Conservation (phyloP, 2,888 invertebrate genomes). For the Drosophila neotestacea region DNA sequence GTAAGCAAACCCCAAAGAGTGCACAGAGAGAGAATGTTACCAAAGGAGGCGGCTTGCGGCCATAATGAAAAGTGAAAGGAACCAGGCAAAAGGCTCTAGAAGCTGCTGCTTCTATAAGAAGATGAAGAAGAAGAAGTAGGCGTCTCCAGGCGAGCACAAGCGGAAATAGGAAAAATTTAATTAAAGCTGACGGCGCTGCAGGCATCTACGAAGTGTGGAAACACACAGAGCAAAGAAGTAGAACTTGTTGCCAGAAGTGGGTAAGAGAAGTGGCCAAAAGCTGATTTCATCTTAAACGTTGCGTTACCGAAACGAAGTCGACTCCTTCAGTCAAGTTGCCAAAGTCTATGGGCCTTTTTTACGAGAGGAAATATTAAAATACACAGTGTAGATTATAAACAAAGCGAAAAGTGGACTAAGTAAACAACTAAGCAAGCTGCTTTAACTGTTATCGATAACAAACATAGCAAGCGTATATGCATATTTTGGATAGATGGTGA, state of each 20-base stretch:
- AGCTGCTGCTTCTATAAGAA: background rate
- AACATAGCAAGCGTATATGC: background rate
- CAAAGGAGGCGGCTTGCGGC: conserved; percentile 21
- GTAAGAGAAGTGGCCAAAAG: conserved; percentile 41
- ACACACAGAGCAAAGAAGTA: conserved; percentile 20
- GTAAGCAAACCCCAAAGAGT: conserved; percentile 35
- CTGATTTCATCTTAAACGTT: conserved; percentile 57
- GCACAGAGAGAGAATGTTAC: conserved; percentile 11
- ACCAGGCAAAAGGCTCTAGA: conserved; percentile 20
- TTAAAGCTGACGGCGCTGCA: conserved; percentile 69
- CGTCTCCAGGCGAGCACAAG: conserved; percentile 34
- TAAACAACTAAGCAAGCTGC: background rate
- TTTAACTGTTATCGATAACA: conserved; percentile 3
- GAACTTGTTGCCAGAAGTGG: conserved; percentile 35
- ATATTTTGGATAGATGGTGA: background rate
- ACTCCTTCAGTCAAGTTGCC: conserved; percentile 21
- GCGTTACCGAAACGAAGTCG: conserved; percentile 19
- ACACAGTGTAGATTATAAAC: background rate
- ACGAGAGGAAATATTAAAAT: conserved; percentile 23
- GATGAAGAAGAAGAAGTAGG: background rate
- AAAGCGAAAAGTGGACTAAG: background rate
- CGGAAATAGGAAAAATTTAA: conserved; percentile 77
- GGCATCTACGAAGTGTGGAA: conserved; percentile 46
- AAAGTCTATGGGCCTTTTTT: conserved; percentile 28
- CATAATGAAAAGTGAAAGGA: conserved; percentile 74